Evolutionary conservation across 2,888 invertebrate genomes (phyloP), one percentile per base, ranked within the genome.

Genomic region (Macrosiphum euphorbiae): DNA sequence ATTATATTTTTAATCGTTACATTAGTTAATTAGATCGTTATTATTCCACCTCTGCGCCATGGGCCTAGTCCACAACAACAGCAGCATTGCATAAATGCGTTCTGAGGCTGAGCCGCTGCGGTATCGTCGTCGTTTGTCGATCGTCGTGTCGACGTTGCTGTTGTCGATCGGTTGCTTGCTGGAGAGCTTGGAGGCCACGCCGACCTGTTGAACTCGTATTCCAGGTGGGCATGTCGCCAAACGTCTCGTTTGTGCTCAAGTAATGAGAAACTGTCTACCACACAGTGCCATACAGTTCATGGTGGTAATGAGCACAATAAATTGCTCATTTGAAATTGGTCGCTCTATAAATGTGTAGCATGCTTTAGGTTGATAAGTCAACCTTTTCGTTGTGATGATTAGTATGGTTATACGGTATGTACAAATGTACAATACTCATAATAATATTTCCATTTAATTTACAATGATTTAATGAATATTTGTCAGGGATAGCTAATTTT

Each of bases 151-250:
- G 41, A 52, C 52, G 13, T n/a, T n/a, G 24, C 52, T 52, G 24
- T 35, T 35, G 24, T 26, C 16, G 52, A 16, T 52, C 13, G 8
- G 44, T 28, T 10, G 28, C 44, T 41, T 55, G 44, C 78, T 90
- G 50, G 52, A 90, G 52, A 90, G 90, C 26, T 35, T 78, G 78
- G 35, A 35, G 78, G 78, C 50, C 78, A 78, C 50, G 35, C 50
- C 90, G 90, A 26, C 10, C 35, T 16, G 1, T 16, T 90, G 26
- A 35, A 35, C 78, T 50, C 1, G 0, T 50, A 78, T 5, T 50
- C 50, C 8, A 90, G 47, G 50, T 90, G 50, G 90, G 78, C 35
- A 24, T 78, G 24, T 44, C 78, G 11, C 13, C 61, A 67, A n/a
- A 13, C n/a, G 44, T 44, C 55, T 20, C n/a, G 28, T 44, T 2